Base-by-base conservation (phyloP, 2,888 invertebrate genomes). In the Octonoba sinensis region DNA sequence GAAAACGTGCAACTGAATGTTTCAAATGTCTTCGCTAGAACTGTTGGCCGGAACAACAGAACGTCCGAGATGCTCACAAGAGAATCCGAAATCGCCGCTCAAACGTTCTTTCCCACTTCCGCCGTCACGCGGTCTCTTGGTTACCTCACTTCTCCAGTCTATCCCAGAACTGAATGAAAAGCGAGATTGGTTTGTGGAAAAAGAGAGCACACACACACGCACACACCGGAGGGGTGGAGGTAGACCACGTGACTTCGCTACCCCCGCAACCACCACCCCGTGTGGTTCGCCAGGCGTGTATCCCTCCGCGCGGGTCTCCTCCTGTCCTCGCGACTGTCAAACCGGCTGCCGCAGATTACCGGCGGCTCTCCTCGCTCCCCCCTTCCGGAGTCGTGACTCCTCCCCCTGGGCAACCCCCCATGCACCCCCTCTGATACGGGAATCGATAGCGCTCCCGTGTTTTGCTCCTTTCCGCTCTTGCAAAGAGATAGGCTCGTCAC, bases 321-420 rank as follows among this genome's bases (percentile, higher is more conserved):
- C 81, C 79, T 82, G 81, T 75, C 81, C 54, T 74, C 81, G 74
- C 81, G 70, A 75, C 81, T 82, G 81, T 82, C 81, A 82, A 82
- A 82, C 81, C 81, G 81, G 81, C 74, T 82, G 81, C 81, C 81
- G 70, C 81, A 82, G 81, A 82, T 82, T 82, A 82, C 74, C 81
- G 81, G 70, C 69, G 47, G 69, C 70, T 54, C 62, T 56, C 72
- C 73, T 62, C 73, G 62, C 79, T 73, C 79, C 60, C 73, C 27
- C 27, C 12, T 59, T 60, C 60, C 54, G 69, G 51, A 69, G 54
- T 56, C 27, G 49, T 49, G 46, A 27, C 47, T 44, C 47, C 60
- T 60, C 69, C 77, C 47, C 66, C 27, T 44, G 15, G 13, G 22
- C 27, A 24, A n/a, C 56, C 59, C 76, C 64, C 65, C 59, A n/a